Conservation (phyloP, 2,113 vertebrate species). For the Cheilinus undulatus region DNA sequence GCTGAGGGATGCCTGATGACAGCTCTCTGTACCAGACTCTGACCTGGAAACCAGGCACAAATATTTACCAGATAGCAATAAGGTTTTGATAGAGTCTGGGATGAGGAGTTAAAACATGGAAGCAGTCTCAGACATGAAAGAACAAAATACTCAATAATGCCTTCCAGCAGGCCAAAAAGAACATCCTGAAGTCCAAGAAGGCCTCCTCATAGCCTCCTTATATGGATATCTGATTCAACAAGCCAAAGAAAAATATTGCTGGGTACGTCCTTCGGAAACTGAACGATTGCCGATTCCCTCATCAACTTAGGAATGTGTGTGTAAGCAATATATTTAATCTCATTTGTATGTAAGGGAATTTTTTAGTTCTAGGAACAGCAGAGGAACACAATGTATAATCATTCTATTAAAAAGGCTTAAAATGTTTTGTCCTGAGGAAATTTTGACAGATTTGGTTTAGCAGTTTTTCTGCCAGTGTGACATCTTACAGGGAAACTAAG, state of each 20-base stretch:
- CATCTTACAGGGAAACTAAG: too few species aligned
- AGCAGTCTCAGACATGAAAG: constrained; percentile 63
- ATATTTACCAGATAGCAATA: constrained; percentile 71
- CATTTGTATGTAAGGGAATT: constrained; percentile 29
- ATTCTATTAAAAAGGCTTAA: constrained; percentile 9
- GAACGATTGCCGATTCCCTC: constrained; percentile 22
- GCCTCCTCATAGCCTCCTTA: constrained; percentile 39
- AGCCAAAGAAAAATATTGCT: constrained; percentile 35
- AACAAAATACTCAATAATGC: constrained; percentile 61
- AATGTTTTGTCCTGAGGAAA: neutral
- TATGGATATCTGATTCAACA: constrained; percentile 38
- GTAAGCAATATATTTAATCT: constrained; percentile 22
- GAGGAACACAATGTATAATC: neutral
- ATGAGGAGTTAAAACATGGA: constrained; percentile 56
- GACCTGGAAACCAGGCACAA: constrained; percentile 67
- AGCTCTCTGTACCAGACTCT: constrained; percentile 50
- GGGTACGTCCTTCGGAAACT: constrained; percentile 29
- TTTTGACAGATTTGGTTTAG: constrained; percentile 9
- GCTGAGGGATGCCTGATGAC: constrained; percentile 42
- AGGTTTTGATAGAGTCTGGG: constrained; percentile 56
- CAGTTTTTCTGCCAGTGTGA: neutral
- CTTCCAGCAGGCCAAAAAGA: constrained; percentile 52
- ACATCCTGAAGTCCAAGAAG: constrained; percentile 50
- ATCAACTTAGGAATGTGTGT: constrained; percentile 42
- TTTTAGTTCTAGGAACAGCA: neutral